Percentiles rank a stretch among this genome's conserved stretches.
phyloP scores from a whole-genome alignment of 2,888 invertebrate genomes.

The Melinopterus prodromus region DNA sequence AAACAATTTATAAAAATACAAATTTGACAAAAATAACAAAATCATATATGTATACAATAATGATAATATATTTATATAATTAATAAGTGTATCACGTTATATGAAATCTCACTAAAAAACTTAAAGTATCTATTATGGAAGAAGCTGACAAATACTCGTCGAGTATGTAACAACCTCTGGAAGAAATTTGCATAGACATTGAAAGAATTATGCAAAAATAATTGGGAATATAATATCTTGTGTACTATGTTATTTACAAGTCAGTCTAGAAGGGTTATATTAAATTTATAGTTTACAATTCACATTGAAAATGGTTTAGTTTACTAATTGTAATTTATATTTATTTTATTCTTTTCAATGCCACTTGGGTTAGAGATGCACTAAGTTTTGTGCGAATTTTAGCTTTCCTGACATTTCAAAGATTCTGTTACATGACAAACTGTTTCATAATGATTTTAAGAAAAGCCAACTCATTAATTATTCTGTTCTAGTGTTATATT shows the following conservation, averaged over 20 bases:
- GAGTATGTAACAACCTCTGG: slow-evolving; percentile 13
- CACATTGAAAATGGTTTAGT: background rate
- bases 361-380: background rate
- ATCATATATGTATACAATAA: slow-evolving; percentile 38
- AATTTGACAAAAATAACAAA: slow-evolving; percentile 42
- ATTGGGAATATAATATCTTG: slow-evolving; percentile 8
- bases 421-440: too few relatives aligned
- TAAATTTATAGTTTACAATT: background rate
- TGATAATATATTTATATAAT: slow-evolving; percentile 36
- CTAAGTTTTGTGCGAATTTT: background rate
- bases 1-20: slow-evolving; percentile 36
- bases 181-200: slow-evolving; percentile 23
- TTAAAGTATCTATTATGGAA: background rate
- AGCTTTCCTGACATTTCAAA: too few relatives aligned
- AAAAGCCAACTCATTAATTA: too few relatives aligned
- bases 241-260: slow-evolving; percentile 5
- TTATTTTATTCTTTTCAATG: background rate
- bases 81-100: slow-evolving; percentile 33
- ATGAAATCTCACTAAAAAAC: slow-evolving; percentile 33
- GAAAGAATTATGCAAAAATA: background rate
- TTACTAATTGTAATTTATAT: background rate
- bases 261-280: background rate
- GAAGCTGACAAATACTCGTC: background rate
- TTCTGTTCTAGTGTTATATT: too few relatives aligned
- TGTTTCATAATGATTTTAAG: too few relatives aligned